phyloP scores from a whole-genome alignment of 2,797 vertebrate species.

The Psittacula derbiana region DNA sequence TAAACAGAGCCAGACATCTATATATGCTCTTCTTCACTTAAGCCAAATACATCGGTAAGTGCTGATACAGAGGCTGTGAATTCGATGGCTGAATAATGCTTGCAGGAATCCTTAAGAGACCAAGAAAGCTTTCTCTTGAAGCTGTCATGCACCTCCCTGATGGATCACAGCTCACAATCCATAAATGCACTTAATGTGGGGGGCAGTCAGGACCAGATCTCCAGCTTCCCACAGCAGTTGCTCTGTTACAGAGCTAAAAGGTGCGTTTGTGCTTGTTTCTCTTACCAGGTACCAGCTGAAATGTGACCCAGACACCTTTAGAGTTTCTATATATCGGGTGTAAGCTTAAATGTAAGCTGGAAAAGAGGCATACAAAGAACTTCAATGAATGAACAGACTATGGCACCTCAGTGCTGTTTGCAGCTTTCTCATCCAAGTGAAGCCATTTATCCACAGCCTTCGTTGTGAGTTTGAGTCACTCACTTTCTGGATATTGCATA shows the following conservation, averaged over 20 bases:
- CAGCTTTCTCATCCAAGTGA: neutral
- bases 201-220: slow-evolving; percentile 9
- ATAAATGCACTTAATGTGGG: slow-evolving; percentile 21
- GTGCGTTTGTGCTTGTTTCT: neutral
- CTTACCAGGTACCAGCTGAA: neutral
- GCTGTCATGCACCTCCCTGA: slow-evolving; percentile 38
- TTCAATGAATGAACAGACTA: neutral
- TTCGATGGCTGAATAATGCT: slow-evolving; percentile 47
- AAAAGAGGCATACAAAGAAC: neutral
- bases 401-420: neutral
- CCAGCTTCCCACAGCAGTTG: neutral
- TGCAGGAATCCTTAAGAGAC: slow-evolving; percentile 39
- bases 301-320: neutral
- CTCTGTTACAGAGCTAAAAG: neutral
- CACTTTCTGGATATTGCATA: neutral
- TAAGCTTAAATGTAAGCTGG: neutral
- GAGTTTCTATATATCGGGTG: neutral
- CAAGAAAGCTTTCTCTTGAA: slow-evolving; percentile 33
- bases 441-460: neutral
- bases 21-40: neutral
- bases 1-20: slow-evolving; percentile 35
- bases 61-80: slow-evolving; percentile 62
- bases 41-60: slow-evolving; percentile 1
- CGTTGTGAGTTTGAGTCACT: neutral
- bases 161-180: slow-evolving; percentile 46